These are phyloP conservation scores for Alentia gelatinosa DNA, from an alignment of 2,888 invertebrate species.

Conservation along the genomic window DNA sequence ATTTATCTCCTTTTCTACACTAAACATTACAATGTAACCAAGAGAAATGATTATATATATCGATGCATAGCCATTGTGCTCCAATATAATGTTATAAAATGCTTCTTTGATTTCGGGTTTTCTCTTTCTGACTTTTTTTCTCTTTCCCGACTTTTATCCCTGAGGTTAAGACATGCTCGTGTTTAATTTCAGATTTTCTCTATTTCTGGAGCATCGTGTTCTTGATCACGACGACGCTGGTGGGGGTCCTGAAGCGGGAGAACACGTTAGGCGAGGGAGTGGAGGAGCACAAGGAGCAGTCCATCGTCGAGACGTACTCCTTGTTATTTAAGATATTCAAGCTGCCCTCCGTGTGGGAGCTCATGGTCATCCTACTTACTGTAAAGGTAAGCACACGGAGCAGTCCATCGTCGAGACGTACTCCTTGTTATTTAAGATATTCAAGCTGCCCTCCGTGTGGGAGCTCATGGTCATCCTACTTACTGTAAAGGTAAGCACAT, in stretches of 20 bases:
- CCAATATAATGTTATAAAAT: too few species aligned
- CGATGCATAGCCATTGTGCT: too few species aligned
- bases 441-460: constrained; percentile 90
- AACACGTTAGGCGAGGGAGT: constrained; percentile 81
- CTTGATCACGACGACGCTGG: constrained; percentile 92
- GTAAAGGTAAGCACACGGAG: constrained; percentile 87
- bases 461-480: constrained; percentile 90
- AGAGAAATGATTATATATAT: too few species aligned
- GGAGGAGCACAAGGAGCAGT: constrained; percentile 74
- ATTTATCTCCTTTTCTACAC: too few species aligned
- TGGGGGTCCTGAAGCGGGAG: constrained; percentile 94
- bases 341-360: constrained; percentile 89
- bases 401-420: constrained; percentile 87
- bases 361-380: constrained; percentile 91
- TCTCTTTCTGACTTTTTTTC: background rate
- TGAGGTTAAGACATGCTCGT: too few species aligned
- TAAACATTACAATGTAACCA: too few species aligned
- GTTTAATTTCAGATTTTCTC: constrained; percentile 90
- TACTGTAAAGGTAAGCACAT: constrained; percentile 89
- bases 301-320: constrained; percentile 88
- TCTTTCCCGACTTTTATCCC: too few species aligned
- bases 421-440: constrained; percentile 89
- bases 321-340: constrained; percentile 91
- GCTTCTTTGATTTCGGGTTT: too few species aligned
- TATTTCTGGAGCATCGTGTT: constrained; percentile 97